Base-by-base conservation (phyloP, 2,888 invertebrate species). In the Leucophora obtusa region DNA sequence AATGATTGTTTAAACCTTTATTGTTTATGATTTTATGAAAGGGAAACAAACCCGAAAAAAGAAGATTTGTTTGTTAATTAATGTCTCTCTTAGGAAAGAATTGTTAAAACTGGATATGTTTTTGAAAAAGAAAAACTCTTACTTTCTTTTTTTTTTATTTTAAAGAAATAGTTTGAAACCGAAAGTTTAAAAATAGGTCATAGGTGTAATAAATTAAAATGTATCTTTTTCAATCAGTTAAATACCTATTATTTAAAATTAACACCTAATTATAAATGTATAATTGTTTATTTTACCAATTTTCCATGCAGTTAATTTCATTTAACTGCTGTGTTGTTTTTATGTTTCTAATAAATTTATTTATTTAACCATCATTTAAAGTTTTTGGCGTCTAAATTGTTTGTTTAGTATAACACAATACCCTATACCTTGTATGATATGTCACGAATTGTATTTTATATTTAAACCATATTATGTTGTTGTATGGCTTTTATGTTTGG, bases 301-400 rank as follows among this genome's bases (percentile, higher is more conserved):
- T 79, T 70, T 75, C 62, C 71, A 56, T 50, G 6, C 56, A 43
- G 68, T 80, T 75, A 75, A 75, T 21, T 62, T 21, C 58, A 35
- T 68, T 75, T 68, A 63, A 63, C 66, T 75, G 28, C 33, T 68
- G 33, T 50, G 14, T 56, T 33, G 21, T 51, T 9, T 21, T 33
- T n/a, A n/a, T 51, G 8, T 43, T 17, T 21, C 4, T 10, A 24
- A 17, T 21, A 6, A 7, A 7, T 28, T 6, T 28, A 7, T 28
- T 28, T 28, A 28, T 59, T 7, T n/a, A 54, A 7, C n/a, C 51
- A 56, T 28, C 17, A 17, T 70, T 58, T 70, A 59, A 24, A 60
- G 66, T 56, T 33, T 69, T 15, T 69, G 58, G 68, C 63, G 58
- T 63, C 63, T 54, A 73, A 73, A 53, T 73, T 59, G 56, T 11